Evolutionary conservation across 2,888 invertebrate species (phyloP), one percentile per base, ranked within the genome.

Genomic region (Hirtodrosophila trivittata): DNA sequence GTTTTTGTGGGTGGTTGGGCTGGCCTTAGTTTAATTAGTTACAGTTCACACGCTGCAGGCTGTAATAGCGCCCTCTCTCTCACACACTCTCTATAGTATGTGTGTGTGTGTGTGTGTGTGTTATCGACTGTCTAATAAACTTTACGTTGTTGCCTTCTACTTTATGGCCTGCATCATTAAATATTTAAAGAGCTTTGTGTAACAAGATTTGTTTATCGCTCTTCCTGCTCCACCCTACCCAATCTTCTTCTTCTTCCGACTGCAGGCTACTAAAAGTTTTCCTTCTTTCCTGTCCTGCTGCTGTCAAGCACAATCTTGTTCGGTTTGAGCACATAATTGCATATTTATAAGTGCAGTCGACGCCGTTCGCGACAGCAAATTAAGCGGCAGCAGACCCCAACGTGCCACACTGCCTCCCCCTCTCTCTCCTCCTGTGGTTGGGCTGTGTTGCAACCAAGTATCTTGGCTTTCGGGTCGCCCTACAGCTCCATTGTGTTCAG

Each of bases 141-240:
- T 77, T 66, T 60, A 56, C 46, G 37, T 71, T 42, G 37, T 71
- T 42, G 60, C 39, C 66, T 66, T 70, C 63, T 81, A 76, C 64
- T 80, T 77, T 77, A 77, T 74, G 74, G 63, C 56, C 42, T 54
- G 62, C 78, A 70, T 73, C 77, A 82, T 81, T 77, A 83, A 81
- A 83, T 81, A 81, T 83, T 81, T 83, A 83, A 83, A 80, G 66
- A 73, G 77, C 70, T 80, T 81, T 81, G 75, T 77, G 67, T 71
- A 68, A 77, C 83, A 75, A 66, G 77, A 83, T 81, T 83, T 80
- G 81, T 75, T 77, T 75, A 75, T 75, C 1, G 10, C 12, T 25
- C 8, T 28, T 9, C 7, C 13, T 33, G 7, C 21, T 8, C 10
- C 6, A 8, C 38, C 5, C 7, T 18, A 8, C 3, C 3, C 5